Percentiles rank a stretch among this genome's conserved stretches.
Evolutionary conservation across 2,113 vertebrate genomes (phyloP).

Genomic region (Benitochromis conjunctus): DNA sequence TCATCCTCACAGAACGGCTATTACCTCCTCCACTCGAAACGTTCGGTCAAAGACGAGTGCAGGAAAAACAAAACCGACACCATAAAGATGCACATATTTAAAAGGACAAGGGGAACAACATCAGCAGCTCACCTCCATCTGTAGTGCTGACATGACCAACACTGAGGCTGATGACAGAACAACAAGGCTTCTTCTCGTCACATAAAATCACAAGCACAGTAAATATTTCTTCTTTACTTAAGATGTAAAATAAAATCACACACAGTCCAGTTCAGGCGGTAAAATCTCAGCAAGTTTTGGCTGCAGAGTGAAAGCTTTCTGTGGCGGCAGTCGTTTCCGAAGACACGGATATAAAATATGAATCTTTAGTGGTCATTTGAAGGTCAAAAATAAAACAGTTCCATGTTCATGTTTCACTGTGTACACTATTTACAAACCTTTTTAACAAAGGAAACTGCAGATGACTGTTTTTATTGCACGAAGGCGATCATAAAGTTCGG

Average conservation of each 20-base stretch:
- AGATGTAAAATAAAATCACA: neutral
- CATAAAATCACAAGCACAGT: neutral
- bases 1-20: neutral
- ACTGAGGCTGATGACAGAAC: neutral
- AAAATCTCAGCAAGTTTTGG: conserved; percentile 21
- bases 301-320: neutral
- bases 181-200: neutral
- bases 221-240: neutral
- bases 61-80: neutral
- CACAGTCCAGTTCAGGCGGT: neutral
- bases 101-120: neutral
- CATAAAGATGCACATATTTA: neutral
- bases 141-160: neutral
- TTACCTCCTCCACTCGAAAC: neutral
- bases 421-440: conserved; percentile 32
- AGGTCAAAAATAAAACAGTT: conserved; percentile 11
- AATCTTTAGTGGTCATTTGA: conserved; percentile 43
- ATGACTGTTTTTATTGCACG: neutral
- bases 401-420: neutral
- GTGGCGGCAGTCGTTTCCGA: neutral
- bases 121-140: neutral
- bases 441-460: neutral
- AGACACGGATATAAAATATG: conserved; percentile 3
- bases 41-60: neutral
- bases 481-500: neutral